These are phyloP conservation scores for Tadarida brasiliensis DNA, from an alignment of 2,797 vertebrate species.

Conservation along the genomic window DNA sequence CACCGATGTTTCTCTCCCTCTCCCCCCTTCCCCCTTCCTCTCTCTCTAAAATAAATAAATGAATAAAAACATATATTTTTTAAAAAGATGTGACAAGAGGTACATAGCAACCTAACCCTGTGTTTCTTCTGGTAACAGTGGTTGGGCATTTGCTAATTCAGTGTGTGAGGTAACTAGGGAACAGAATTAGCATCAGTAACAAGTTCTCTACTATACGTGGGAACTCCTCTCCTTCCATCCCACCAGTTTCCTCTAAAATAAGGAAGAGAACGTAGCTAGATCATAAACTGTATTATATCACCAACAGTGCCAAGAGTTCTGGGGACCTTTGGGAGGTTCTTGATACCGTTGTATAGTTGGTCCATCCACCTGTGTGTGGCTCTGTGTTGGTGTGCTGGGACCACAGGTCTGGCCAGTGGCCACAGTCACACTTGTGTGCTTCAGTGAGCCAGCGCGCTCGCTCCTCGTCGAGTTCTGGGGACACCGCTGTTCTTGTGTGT, in stretches of 20 bases:
- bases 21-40: not conserved
- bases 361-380: not conserved
- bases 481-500: accelerated
- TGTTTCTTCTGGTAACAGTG: not conserved
- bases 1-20: not conserved
- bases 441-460: not conserved
- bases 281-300: not conserved
- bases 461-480: not conserved
- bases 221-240: not conserved
- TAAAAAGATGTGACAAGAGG: not conserved
- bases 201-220: not conserved
- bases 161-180: not conserved
- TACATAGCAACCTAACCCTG: not conserved
- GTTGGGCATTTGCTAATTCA: not conserved
- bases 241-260: not conserved
- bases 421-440: not conserved
- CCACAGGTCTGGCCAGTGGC: not conserved
- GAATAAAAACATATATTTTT: not conserved
- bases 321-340: not conserved
- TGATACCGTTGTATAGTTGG: not conserved
- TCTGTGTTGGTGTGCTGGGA: not conserved
- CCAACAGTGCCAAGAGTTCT: not conserved
- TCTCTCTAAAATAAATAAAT: not conserved
- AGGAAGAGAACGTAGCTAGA: not conserved
- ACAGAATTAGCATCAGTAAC: accelerated